These are phyloP conservation scores for Micrasema longulum DNA, from an alignment of 1,140 invertebrate genomes.

Conservation along the genomic window DNA sequence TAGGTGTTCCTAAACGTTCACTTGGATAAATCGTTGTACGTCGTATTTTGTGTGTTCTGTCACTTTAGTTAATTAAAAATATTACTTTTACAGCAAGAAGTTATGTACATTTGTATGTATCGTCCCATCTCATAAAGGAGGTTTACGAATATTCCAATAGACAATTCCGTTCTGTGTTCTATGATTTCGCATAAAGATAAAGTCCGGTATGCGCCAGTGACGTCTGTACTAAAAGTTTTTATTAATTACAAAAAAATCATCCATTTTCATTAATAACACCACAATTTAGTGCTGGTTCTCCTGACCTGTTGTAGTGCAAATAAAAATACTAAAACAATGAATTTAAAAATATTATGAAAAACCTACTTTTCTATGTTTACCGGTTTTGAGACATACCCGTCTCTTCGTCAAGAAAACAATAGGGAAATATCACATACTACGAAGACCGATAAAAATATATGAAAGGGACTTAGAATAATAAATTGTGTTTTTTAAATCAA, in stretches of 20 bases:
- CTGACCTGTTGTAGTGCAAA: too few species aligned
- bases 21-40: slow-evolving; percentile 1
- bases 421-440: too few species aligned
- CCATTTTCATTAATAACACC: too few species aligned
- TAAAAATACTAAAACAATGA: too few species aligned
- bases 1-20: slow-evolving; percentile 5
- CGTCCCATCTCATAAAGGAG: slow-evolving; percentile 31
- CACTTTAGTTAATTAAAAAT: slow-evolving; percentile 25
- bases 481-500: too few species aligned
- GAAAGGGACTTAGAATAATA: too few species aligned
- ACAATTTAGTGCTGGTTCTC: too few species aligned
- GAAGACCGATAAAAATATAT: too few species aligned
- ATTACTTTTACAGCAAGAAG: slow-evolving; percentile 22
- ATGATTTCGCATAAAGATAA: slow-evolving; percentile 38
- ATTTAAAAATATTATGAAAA: too few species aligned
- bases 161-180: slow-evolving; percentile 35
- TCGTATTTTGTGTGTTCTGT: slow-evolving; percentile 18
- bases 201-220: slow-evolving; percentile 22
- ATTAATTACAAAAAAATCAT: background rate
- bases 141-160: slow-evolving; percentile 38
- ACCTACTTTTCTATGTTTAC: too few species aligned
- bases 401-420: too few species aligned
- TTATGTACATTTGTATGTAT: slow-evolving; percentile 28
- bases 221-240: background rate
- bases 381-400: too few species aligned